Percentiles rank a stretch among this genome's conserved stretches.
Conservation (phyloP, 2,113 vertebrate genomes). For the Neotoma lepida region DNA sequence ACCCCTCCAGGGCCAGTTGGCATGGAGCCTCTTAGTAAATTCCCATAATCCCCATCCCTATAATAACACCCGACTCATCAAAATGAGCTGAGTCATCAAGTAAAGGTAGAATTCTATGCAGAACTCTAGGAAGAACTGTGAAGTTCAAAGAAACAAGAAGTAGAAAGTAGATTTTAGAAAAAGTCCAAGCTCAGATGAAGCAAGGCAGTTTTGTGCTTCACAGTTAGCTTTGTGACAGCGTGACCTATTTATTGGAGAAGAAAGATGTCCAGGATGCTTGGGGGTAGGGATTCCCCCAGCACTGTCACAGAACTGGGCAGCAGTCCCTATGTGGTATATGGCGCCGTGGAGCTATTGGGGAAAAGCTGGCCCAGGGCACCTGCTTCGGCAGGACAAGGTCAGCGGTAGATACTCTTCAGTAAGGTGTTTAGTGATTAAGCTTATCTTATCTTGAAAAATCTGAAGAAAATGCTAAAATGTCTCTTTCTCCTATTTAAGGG, state of each 20-base stretch:
- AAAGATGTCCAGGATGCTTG: not conserved
- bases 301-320: not conserved
- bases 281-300: not conserved
- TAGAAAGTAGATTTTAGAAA: not conserved
- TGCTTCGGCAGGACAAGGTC: not conserved
- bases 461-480: conserved; percentile 10
- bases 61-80: not conserved
- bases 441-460: not conserved
- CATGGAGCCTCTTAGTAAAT: not conserved
- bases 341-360: not conserved
- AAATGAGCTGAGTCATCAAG: not conserved
- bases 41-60: not conserved
- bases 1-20: not conserved
- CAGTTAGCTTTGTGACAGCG: not conserved
- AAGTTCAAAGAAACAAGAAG: not conserved
- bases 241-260: not conserved
- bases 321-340: not conserved
- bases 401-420: not conserved
- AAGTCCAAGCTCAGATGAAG: conserved; percentile 41
- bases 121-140: not conserved
- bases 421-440: not conserved
- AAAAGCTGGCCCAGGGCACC: not conserved
- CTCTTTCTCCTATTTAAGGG: no score
- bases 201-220: not conserved
- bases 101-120: not conserved